Evolutionary conservation across 1,140 invertebrate genomes (phyloP), one percentile per base, ranked within the genome.

Genomic region (Zaprionus tsacasi): DNA sequence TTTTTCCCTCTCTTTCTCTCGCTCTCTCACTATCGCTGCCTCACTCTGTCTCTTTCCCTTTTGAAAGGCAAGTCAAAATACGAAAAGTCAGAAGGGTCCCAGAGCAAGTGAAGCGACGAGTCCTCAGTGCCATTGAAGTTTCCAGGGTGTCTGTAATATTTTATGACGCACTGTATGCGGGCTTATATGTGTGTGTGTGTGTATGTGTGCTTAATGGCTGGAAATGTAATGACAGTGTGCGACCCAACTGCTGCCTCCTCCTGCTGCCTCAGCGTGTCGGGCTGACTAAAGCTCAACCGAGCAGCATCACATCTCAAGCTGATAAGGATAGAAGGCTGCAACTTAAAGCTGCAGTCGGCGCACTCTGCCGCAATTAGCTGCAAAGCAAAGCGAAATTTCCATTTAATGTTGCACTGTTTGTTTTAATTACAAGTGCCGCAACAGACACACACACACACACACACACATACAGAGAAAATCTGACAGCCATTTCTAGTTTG

Each of bases 201-300:
- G 61, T 60, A 68, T 65, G 57, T 63, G 65, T 52, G 68, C 45
- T 72, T 76, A 76, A 76, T 76, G 70, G 63, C 69, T 72, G 74
- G 70, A 67, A 72, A 72, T 67, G 52, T 67, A 72, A 67, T 76
- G 74, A 67, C 56, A 72, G 57, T 17, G 27, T 48, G 30, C 40
- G 38, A 57, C n/a, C 7, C 40, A 15, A 45, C 2, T n/a, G 21
- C 21, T 21, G 21, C 27, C 3, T 1, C 27, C 27, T 45, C 40
- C 21, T 21, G 21, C 27, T 6, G 27, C 27, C 27, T 45, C 40
- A 45, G 40, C 40, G 30, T 56, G 58, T 13, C 25, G 2, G 21
- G 5, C 13, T 11, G 40, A 54, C 30, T 35, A 21, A 36, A 57
- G 55, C 55, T 50, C 45, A 50, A 25, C 15, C 8, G 45, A 21